These are phyloP conservation scores for Macropus fuliginosus DNA, from an alignment of 2,797 vertebrate genomes.

Conservation along the genomic window DNA sequence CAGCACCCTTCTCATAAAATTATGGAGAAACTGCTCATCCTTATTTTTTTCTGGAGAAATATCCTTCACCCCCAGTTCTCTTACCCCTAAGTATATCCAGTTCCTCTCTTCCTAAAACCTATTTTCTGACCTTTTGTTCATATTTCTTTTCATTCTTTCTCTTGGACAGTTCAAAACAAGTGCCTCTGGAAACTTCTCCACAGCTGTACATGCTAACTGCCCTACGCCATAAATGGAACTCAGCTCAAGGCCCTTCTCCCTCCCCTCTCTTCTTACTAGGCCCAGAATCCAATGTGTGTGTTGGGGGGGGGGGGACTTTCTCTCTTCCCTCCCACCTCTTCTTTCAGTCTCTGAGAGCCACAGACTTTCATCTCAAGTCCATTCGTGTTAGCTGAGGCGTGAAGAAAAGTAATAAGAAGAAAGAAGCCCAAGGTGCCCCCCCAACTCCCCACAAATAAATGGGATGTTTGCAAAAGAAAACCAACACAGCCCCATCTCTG, in stretches of 20 bases:
- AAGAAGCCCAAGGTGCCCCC: neutral
- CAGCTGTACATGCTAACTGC: neutral
- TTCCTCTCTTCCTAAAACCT: neutral
- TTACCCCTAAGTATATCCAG: neutral
- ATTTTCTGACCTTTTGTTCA: neutral
- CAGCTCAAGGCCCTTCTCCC: fast-evolving
- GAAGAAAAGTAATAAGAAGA: constrained; percentile 60
- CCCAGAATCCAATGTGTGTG: neutral
- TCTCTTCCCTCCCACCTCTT: neutral
- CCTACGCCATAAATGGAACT: neutral
- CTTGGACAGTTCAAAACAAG: neutral
- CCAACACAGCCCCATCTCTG: neutral
- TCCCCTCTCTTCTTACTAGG: fast-evolving
- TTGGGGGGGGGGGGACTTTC: neutral
- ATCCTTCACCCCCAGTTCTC: neutral
- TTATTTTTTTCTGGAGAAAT: neutral
- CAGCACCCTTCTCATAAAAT: neutral
- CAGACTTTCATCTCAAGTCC: neutral
- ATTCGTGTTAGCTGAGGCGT: neutral
- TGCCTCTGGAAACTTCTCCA: no score
- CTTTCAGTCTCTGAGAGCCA: neutral
- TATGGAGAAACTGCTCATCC: neutral
- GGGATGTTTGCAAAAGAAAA: constrained; percentile 54
- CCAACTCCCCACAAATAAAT: constrained; percentile 34
- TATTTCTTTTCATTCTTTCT: neutral